Base-by-base conservation (phyloP, 2,888 invertebrate species). In the Philopedon plagiatum region DNA sequence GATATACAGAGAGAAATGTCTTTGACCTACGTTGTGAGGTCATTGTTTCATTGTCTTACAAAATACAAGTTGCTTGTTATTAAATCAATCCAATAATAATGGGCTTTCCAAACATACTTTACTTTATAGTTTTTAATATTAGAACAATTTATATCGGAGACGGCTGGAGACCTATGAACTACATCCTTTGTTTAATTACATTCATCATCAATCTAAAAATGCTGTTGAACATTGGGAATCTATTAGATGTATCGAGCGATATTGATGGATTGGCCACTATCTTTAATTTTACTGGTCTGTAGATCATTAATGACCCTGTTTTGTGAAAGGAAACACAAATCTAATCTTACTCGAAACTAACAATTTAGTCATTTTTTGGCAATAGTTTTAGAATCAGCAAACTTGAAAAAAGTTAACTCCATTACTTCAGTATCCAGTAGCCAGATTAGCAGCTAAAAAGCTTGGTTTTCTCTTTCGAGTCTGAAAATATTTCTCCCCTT, bases 21-120 rank as follows among this genome's bases (percentile, higher is more conserved):
- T 72, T 72, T 67, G 71, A 66, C 71, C 71, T 57, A 56, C 23
- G 29, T 19, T 1, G 13, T 39, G 34, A 65, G 71, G 71, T 72
- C 71, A 72, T 62, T 67, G 67, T 67, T 72, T 72, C 66, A 72
- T 72, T 66, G 71, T 67, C 66, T 71, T 65, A 60, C 41, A 71
- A 65, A 70, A 61, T 37, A 62, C 13, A 62, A 63, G 63, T 70
- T 63, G 62, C 23, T 57, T 63, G 57, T 57, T 70, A 70, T 63
- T 70, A 70, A 70, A 70, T 70, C 69, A 70, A 37, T 49, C 57
- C 37, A 63, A 70, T 70, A 63, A 63, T 70, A 63, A 63, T 70
- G 69, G 69, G 63, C 63, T 63, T 70, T 70, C 63, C 69, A 70
- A 70, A 70, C 69, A 70, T 70, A 70, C 46, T 70, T 70, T 63